Conservation (phyloP, 37 sponge, comb jelly and placozoan species). For the Chondrosia reniformis region DNA sequence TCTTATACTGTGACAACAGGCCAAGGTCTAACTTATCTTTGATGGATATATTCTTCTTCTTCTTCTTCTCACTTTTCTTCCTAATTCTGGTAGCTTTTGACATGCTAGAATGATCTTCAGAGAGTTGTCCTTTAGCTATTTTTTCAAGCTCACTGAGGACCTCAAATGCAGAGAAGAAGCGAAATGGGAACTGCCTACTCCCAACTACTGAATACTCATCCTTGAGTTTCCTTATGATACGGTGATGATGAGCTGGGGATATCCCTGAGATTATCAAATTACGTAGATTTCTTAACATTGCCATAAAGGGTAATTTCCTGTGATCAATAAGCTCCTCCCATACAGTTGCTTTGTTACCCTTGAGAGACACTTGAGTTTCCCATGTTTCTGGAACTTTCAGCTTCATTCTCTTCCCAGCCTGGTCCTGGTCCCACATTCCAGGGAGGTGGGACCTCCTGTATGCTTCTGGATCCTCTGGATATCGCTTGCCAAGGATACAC, state of each 20-base stretch:
- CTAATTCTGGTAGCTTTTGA: constrained; percentile 4
- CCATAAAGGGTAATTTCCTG: constrained; percentile 97
- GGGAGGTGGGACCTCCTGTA: constrained; percentile 83
- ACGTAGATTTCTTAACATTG: constrained; percentile 94
- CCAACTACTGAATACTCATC: constrained; percentile 88
- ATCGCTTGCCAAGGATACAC: constrained; percentile 90
- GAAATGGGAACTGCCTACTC: constrained; percentile 96
- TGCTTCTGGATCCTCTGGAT: constrained; percentile 87
- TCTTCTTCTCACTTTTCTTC: constrained; percentile 21
- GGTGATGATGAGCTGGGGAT: constrained; percentile 71
- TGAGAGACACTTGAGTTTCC: constrained; percentile 94
- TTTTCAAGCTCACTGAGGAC: constrained; percentile 83
- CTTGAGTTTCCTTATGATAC: constrained; percentile 82
- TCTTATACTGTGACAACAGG: constrained; percentile 62
- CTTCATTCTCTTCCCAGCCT: constrained; percentile 97
- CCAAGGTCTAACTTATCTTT: constrained; percentile 29
- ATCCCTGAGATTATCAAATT: constrained; percentile 90
- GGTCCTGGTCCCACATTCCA: constrained; percentile 92
- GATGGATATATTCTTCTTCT: background rate
- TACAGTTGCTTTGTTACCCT: constrained; percentile 86
- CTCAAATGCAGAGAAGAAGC: constrained; percentile 97
- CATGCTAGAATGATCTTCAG: background rate
- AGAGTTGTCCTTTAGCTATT: constrained; percentile 29
- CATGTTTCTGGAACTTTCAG: constrained; percentile 95
- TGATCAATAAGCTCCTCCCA: constrained; percentile 98